Evolutionary conservation across 2,113 vertebrate species (phyloP).

Genomic region (Amphiprion percula): DNA sequence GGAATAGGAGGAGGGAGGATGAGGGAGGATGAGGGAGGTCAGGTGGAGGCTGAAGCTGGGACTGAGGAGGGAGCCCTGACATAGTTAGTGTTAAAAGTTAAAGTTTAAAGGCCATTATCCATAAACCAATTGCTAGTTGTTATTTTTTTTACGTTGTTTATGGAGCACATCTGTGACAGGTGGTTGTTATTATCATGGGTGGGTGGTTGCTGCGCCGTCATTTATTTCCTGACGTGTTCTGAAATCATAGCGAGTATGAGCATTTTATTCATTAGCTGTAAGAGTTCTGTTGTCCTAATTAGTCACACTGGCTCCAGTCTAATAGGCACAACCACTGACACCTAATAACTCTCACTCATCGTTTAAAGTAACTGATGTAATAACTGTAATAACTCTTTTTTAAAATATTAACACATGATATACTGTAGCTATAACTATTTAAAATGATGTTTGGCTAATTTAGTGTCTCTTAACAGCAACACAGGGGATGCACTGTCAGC

Average conservation of each 20-base stretch:
- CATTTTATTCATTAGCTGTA: conserved; percentile 29
- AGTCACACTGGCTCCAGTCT: conserved; percentile 16
- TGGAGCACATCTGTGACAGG: conserved; percentile 16
- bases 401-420: not conserved
- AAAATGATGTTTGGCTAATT: not conserved
- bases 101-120: not conserved
- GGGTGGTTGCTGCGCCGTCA: conserved; percentile 16
- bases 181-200: conserved; percentile 30
- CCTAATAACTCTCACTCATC: not conserved
- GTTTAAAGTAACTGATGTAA: not conserved
- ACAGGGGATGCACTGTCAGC: conserved; percentile 20
- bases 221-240: conserved; percentile 26
- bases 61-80: no score
- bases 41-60: no score
- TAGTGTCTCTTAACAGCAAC: not conserved
- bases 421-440: not conserved
- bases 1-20: no score
- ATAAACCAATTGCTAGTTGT: conserved; percentile 3
- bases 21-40: no score
- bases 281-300: conserved; percentile 7
- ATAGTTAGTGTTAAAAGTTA: not conserved
- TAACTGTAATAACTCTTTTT: conserved; percentile 23
- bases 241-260: conserved; percentile 19
- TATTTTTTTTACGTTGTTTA: conserved; percentile 6
- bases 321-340: not conserved